phyloP scores from a whole-genome alignment of 1,140 invertebrate genomes.

The Zaprionus taronus region DNA sequence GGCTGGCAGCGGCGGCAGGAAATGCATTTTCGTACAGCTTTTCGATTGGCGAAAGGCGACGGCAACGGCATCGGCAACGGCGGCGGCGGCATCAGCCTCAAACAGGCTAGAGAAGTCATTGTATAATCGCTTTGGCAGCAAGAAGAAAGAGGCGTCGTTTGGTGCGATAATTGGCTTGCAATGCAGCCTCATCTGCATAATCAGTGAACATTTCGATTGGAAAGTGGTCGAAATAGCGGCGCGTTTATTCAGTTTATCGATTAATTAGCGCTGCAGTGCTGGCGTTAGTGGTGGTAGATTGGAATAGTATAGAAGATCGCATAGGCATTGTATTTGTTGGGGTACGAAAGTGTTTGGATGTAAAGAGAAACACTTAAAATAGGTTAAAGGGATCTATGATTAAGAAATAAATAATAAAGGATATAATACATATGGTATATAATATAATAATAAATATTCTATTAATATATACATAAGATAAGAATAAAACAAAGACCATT shows the following conservation, averaged over 20 bases:
- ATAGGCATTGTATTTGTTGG: not conserved
- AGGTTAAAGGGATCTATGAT: not conserved
- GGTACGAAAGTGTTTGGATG: not conserved
- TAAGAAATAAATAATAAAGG: not conserved
- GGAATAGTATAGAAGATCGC: not conserved
- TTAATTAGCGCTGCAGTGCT: not conserved
- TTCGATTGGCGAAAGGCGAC: constrained; percentile 17
- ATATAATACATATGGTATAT: no score
- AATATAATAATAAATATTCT: no score
- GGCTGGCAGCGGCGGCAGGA: constrained; percentile 30
- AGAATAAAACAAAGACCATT: no score
- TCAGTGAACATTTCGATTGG: constrained; percentile 1
- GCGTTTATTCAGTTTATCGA: not conserved
- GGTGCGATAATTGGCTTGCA: not conserved
- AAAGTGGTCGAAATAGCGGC: not conserved
- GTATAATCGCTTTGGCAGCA: not conserved
- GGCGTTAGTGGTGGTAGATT: not conserved
- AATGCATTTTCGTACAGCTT: constrained; percentile 31
- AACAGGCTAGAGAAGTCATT: constrained; percentile 10
- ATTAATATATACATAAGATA: no score
- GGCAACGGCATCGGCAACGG: constrained; percentile 2
- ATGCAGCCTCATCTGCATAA: constrained; percentile 6
- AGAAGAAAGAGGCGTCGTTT: not conserved
- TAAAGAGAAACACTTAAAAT: not conserved
- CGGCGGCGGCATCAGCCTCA: not conserved